Base-by-base conservation (phyloP, 1,140 invertebrate genomes). In the Megalopta genalis region DNA sequence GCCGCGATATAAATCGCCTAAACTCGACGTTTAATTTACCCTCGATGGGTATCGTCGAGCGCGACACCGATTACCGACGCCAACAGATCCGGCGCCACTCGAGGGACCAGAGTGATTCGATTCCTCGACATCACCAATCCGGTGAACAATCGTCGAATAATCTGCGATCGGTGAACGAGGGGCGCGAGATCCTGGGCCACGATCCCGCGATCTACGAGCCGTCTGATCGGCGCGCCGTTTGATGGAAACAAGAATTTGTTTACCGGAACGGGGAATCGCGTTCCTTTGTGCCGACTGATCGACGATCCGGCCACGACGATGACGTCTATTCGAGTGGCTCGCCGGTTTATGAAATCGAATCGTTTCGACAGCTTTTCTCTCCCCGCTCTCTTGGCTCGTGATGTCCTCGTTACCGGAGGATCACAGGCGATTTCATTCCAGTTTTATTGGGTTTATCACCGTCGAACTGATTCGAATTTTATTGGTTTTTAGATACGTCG, bases 1-100 rank as follows among this genome's bases (percentile, higher is more conserved):
- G 21, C 12, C 37, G 16, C 76, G 77, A 87, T 81, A 82, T 84
- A 85, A 88, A 89, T 89, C 87, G 84, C 59, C 80, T 64, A 78
- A 84, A 81, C 77, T 85, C 84, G 86, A 87, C 86, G 81, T 89
- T 89, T 89, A 89, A 89, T 89, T 88, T 89, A 76, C 81, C 71
- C 77, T 70, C 54, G 80, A 46, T 21, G 64, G n/a, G 14, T 52
- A 46, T 70, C 66, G 65, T 80, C 67, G 71, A 71, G 42, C 72
- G 46, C 71, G 78, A 83, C 81, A 83, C 77, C 81, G 78, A 83
- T 83, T 83, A 83, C 77, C 37, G 52, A 37, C 42, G 42, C n/a
- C 59, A 70, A 63, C 64, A 37, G 39, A 77, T 81, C 68, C 32
- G 25, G 9, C 6, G 49, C 23, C 39, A 27, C 54, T 37, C 32